Percentiles rank a stretch among this genome's conserved stretches.
Evolutionary conservation across 2,888 invertebrate species (phyloP).

Genomic region (Chymomyza fuscimana): DNA sequence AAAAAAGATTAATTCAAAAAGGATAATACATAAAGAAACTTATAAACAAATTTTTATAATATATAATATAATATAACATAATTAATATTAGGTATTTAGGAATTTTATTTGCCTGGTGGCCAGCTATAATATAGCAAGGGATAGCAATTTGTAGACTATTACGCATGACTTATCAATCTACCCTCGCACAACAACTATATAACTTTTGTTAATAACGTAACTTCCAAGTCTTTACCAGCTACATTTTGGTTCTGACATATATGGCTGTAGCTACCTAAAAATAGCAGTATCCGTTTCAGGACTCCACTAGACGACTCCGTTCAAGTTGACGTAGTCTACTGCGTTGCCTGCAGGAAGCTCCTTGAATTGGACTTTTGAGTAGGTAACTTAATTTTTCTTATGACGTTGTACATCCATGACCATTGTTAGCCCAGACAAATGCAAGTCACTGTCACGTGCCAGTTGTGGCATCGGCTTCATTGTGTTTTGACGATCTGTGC

Average conservation of each 20-base stretch:
- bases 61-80: no score
- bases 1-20: no score
- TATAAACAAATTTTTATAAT: no score
- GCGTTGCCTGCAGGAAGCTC: neutral
- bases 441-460: conserved; percentile 11
- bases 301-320: neutral
- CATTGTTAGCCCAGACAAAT: conserved; percentile 54
- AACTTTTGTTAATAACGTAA: conserved; percentile 5
- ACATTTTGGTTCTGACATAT: neutral
- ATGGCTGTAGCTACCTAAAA: conserved; percentile 57
- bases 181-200: neutral
- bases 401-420: conserved; percentile 15
- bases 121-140: no score
- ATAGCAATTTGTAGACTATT: no score
- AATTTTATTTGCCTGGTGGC: no score
- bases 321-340: neutral
- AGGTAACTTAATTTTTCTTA: conserved; percentile 18
- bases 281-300: conserved; percentile 14
- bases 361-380: conserved; percentile 20
- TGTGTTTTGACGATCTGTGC: neutral
- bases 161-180: no score
- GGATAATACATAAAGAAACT: no score
- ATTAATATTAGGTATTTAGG: no score
- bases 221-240: neutral
- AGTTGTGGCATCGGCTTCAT: conserved; percentile 13